Conservation (phyloP, 2,888 invertebrate species). For the Anoplius nigerrimus region DNA sequence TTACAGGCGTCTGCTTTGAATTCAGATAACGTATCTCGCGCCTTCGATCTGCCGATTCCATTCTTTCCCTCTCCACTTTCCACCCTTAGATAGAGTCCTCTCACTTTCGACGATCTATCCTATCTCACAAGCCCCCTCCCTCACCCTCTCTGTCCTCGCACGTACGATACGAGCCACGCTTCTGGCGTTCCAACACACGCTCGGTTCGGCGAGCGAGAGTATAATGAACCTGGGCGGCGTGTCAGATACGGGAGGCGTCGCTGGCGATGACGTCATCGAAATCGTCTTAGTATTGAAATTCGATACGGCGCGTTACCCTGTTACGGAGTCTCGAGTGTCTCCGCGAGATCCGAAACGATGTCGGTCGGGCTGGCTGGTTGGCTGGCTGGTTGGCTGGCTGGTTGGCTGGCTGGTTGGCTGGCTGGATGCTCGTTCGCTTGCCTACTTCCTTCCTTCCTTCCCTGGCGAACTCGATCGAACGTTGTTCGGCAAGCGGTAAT, state of each 20-base stretch:
- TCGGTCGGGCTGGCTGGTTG: too few relatives aligned
- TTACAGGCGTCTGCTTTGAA: conserved; percentile 60
- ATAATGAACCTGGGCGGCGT: conserved; percentile 51
- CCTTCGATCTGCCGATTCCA: conserved; percentile 43
- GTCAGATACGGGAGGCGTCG: conserved; percentile 53
- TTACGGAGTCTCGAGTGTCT: conserved; percentile 11
- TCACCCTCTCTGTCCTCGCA: conserved; percentile 24
- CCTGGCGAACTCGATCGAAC: not conserved
- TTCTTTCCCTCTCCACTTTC: conserved; percentile 17
- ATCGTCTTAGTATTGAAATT: conserved; percentile 58
- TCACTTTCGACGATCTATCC: conserved; percentile 31
- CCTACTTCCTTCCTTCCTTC: not conserved
- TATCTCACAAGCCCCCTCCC: conserved; percentile 5
- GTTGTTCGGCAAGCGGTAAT: not conserved
- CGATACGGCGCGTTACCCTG: conserved; percentile 51
- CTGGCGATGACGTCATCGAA: conserved; percentile 51
- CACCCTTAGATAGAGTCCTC: conserved; percentile 28
- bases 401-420: too few relatives aligned
- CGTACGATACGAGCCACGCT: too few relatives aligned
- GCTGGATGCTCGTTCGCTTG: not conserved
- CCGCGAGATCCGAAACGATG: conserved; percentile 12
- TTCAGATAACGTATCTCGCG: conserved; percentile 63
- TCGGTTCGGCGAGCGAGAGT: conserved; percentile 14
- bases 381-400: too few relatives aligned
- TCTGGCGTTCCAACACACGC: too few relatives aligned